phyloP scores from a whole-genome alignment of 92 coral and sea anemone genomes.

The Palythoa grandis region DNA sequence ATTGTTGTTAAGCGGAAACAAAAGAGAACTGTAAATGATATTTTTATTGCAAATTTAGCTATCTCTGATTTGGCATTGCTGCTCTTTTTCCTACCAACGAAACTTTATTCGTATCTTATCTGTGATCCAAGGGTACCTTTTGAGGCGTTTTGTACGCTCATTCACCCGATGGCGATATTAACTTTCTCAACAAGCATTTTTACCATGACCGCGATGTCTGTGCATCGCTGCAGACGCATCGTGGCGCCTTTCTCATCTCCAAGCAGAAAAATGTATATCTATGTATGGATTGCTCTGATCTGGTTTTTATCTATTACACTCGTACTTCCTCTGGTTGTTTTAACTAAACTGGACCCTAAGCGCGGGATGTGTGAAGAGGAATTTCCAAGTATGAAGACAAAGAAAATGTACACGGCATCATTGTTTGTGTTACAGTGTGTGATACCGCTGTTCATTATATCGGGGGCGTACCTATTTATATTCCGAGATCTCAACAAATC shows the following conservation, averaged over 20 bases:
- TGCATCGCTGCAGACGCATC: slow-evolving; percentile 82
- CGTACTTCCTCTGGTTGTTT: slow-evolving; percentile 73
- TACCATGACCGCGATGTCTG: slow-evolving; percentile 83
- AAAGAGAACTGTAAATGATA: slow-evolving; percentile 76
- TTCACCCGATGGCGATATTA: slow-evolving; percentile 67
- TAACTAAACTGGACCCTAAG: slow-evolving; percentile 52
- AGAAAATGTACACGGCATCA: slow-evolving; percentile 76
- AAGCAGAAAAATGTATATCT: slow-evolving; percentile 55
- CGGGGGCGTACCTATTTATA: slow-evolving; percentile 82
- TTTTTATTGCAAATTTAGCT: slow-evolving; percentile 85
- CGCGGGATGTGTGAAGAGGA: slow-evolving; percentile 52
- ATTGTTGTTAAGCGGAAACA: slow-evolving; percentile 66
- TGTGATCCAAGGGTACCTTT: slow-evolving; percentile 61
- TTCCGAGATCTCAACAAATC: slow-evolving; percentile 74
- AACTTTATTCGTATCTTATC: slow-evolving; percentile 62
- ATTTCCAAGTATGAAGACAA: slow-evolving; percentile 66
- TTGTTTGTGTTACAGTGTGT: slow-evolving; percentile 80
- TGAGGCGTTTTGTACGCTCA: slow-evolving; percentile 61
- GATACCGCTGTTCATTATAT: slow-evolving; percentile 80
- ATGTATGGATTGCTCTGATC: slow-evolving; percentile 54
- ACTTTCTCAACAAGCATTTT: slow-evolving; percentile 87
- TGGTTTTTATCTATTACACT: slow-evolving; percentile 67
- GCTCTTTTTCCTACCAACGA: slow-evolving; percentile 70
- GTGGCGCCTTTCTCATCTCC: slow-evolving; percentile 73
- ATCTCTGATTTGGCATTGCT: slow-evolving; percentile 74